Percentiles rank a stretch among this genome's conserved stretches.
Evolutionary conservation across 2,888 invertebrate species (phyloP).

Genomic region (Tenthredo distinguenda): DNA sequence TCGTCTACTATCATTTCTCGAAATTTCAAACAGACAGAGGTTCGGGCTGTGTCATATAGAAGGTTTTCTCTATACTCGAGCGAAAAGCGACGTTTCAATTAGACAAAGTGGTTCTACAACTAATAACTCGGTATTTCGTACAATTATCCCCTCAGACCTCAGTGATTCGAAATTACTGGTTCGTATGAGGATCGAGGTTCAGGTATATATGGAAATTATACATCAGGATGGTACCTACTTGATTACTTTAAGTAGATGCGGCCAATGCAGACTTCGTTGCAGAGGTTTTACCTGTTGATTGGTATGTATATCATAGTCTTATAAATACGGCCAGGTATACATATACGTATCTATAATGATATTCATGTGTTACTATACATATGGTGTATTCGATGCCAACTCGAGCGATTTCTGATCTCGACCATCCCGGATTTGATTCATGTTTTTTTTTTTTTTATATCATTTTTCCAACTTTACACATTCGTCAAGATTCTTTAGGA

Average conservation of each 20-base stretch:
- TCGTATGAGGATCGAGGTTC: neutral
- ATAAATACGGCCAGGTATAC: neutral
- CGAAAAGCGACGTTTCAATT: slow-evolving; percentile 30
- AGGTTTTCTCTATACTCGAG: neutral
- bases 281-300: slow-evolving; percentile 39
- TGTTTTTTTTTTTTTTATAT: too few species aligned
- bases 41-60: neutral
- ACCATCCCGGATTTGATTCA: neutral
- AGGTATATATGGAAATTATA: slow-evolving; percentile 6
- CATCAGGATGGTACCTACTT: slow-evolving; percentile 4
- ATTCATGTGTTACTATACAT: neutral
- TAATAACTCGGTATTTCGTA: slow-evolving; percentile 40
- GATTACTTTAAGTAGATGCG: slow-evolving; percentile 39
- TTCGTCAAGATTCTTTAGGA: too few species aligned
- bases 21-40: slow-evolving; percentile 30
- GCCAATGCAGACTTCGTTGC: neutral
- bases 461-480: too few species aligned
- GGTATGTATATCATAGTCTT: slow-evolving; percentile 7
- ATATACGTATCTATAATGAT: neutral
- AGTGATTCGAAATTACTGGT: slow-evolving; percentile 30
- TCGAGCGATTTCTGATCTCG: too few species aligned
- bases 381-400: neutral
- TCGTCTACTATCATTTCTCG: slow-evolving; percentile 27
- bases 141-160: slow-evolving; percentile 15
- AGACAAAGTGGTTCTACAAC: slow-evolving; percentile 37